Conservation (phyloP, 2,888 invertebrate species). For the Diploptera punctata region DNA sequence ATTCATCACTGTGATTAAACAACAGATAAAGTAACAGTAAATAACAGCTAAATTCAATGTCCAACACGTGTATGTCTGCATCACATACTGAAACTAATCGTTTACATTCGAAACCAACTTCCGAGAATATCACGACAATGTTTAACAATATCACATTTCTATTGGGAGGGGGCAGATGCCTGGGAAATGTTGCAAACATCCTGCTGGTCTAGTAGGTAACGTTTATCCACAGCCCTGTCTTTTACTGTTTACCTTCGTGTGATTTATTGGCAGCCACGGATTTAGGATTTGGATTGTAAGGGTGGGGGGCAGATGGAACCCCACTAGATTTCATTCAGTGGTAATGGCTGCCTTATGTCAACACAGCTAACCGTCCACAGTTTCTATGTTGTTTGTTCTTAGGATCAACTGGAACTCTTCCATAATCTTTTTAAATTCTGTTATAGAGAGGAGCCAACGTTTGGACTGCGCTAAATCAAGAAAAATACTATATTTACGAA, state of each 20-base stretch:
- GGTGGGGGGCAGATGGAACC: slow-evolving; percentile 35
- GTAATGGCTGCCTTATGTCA: slow-evolving; percentile 33
- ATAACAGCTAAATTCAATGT: neutral
- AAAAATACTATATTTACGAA: no score
- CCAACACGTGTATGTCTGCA: neutral
- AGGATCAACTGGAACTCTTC: slow-evolving; percentile 29
- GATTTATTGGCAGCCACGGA: slow-evolving; percentile 43
- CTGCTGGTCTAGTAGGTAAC: neutral
- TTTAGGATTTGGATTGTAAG: slow-evolving; percentile 36
- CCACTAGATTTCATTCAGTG: neutral
- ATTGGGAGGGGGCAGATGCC: neutral
- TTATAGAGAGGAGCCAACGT: neutral
- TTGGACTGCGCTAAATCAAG: no score
- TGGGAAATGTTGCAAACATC: neutral
- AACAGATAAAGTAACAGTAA: neutral
- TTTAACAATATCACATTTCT: slow-evolving; percentile 2
- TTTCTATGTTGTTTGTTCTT: slow-evolving; percentile 25
- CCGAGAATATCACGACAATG: neutral
- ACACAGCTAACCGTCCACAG: slow-evolving; percentile 24
- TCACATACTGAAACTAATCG: neutral
- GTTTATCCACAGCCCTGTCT: neutral
- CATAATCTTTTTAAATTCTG: slow-evolving; percentile 35
- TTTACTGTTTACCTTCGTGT: slow-evolving; percentile 43
- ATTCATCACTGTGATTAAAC: neutral
- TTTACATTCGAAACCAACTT: no score